Base-by-base conservation (phyloP, 2,797 vertebrate genomes). In the Moxostoma hubbsi region DNA sequence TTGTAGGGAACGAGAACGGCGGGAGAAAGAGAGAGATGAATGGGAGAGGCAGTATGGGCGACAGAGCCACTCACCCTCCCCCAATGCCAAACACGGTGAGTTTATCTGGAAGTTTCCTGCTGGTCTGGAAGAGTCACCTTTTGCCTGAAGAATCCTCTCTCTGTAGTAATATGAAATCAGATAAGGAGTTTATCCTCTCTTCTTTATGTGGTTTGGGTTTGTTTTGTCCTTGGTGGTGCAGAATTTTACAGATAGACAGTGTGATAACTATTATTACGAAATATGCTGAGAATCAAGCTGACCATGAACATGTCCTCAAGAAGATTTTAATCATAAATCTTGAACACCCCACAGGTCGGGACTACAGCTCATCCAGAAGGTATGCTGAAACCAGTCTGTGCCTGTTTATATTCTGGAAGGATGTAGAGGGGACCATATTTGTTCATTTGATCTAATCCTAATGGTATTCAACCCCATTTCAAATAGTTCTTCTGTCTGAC, bases 11-110 rank as follows among this genome's bases (percentile, higher is more conserved):
- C 91, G 96, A 0, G 96, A 97, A 68, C 92, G 96, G 0, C 89
- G 96, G 2, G 96, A 97, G 88, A 97, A 96, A 86, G 96, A 96
- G 84, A 82, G 96, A 55, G 96, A 97, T 67, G 96, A 97, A 81
- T 97, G 96, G 96, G 96, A 97, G 47, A 87, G 95, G 58, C 96
- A 97, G 83, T 97, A 97, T 15, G 95, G 95, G 45, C 91, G 95
- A 50, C 95, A 97, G 86, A 96, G 96, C 86, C 93, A 95, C 77
- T 97, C 96, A 0, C 96, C 96, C 2, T 97, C 96, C 11, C 95
- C 95, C 0, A 90, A 90, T 4, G 93, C 95, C 3, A 95, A 96
- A 91, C 83, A 94, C 83, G 86, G 93, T 94, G 84, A 92, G 89
- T 85, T 63, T 36, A 16, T 55, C 6, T n/a, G 15, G 2, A 65